A percentile compares a stretch with the other conserved stretches of the same genome.
phyloP scores from a whole-genome alignment of 1,140 invertebrate genomes.

The Antheraea pernyi region DNA sequence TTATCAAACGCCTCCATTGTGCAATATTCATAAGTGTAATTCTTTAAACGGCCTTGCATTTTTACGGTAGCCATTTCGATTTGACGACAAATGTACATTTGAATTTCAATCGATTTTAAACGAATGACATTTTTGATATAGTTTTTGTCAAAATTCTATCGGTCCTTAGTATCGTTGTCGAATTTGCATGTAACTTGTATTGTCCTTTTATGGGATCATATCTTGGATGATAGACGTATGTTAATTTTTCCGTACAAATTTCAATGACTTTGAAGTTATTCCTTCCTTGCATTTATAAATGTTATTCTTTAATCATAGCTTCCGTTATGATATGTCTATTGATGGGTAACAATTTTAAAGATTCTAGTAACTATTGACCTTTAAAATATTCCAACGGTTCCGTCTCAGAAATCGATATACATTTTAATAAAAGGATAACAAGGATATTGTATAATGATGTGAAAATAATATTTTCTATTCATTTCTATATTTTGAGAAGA shows the following conservation, averaged over 20 bases:
- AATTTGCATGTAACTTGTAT: conserved; percentile 60
- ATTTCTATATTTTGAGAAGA: not conserved
- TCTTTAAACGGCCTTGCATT: conserved; percentile 47
- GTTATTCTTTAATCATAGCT: conserved; percentile 69
- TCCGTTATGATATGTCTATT: conserved; percentile 58
- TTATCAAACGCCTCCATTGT: conserved; percentile 62
- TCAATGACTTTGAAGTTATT: conserved; percentile 27
- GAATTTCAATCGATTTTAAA: conserved; percentile 47
- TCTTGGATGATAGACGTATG: conserved; percentile 68
- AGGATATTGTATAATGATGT: conserved; percentile 14
- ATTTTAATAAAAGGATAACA: conserved; percentile 24
- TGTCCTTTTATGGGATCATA: conserved; percentile 64
- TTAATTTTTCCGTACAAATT: conserved; percentile 50
- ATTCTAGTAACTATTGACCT: conserved; percentile 38
- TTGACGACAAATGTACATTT: conserved; percentile 49
- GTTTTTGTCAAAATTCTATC: not conserved
- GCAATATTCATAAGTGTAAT: conserved; percentile 58
- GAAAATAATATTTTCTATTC: conserved; percentile 9
- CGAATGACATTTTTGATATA: conserved; percentile 38
- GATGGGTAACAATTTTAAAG: conserved; percentile 49
- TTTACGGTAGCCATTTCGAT: conserved; percentile 55
- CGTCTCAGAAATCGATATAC: conserved; percentile 30
- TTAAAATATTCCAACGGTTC: conserved; percentile 50
- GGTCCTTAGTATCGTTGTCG: conserved; percentile 50
- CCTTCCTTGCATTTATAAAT: conserved; percentile 36